These are phyloP conservation scores for Galagoides demidoff DNA, from an alignment of 2,797 vertebrate genomes.

Conservation along the genomic window DNA sequence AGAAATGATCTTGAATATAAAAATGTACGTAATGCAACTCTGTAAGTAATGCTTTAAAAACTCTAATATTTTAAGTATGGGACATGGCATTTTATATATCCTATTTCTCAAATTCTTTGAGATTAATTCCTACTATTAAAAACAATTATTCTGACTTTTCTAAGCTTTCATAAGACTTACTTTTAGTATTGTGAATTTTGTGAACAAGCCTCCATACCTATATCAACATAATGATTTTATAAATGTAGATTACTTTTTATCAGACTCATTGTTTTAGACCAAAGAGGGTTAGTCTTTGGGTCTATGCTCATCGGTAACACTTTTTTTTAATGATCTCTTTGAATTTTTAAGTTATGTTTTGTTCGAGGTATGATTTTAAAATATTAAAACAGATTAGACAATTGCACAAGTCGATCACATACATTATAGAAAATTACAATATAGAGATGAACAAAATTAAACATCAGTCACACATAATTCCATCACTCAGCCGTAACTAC, in stretches of 20 bases:
- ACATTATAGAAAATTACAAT: background rate
- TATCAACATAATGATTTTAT: background rate
- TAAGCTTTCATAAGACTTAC: background rate
- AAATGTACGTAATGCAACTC: background rate
- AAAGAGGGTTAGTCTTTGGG: background rate
- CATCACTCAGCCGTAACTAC: background rate
- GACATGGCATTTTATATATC: background rate
- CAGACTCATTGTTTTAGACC: background rate
- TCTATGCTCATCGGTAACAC: background rate
- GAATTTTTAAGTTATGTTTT: background rate
- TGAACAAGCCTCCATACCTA: background rate
- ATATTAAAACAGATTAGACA: background rate
- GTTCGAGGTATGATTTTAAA: background rate
- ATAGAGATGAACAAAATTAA: background rate
- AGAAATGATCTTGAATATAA: slow-evolving; percentile 3
- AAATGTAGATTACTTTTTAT: background rate
- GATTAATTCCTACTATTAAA: background rate
- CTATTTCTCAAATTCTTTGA: background rate
- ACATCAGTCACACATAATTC: background rate
- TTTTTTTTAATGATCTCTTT: background rate
- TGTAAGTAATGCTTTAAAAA: background rate
- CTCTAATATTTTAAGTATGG: background rate
- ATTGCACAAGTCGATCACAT: background rate
- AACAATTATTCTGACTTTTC: background rate
- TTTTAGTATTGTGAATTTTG: slow-evolving; percentile 2